These are phyloP conservation scores for Phania funesta DNA, from an alignment of 2,888 invertebrate genomes.

Conservation along the genomic window DNA sequence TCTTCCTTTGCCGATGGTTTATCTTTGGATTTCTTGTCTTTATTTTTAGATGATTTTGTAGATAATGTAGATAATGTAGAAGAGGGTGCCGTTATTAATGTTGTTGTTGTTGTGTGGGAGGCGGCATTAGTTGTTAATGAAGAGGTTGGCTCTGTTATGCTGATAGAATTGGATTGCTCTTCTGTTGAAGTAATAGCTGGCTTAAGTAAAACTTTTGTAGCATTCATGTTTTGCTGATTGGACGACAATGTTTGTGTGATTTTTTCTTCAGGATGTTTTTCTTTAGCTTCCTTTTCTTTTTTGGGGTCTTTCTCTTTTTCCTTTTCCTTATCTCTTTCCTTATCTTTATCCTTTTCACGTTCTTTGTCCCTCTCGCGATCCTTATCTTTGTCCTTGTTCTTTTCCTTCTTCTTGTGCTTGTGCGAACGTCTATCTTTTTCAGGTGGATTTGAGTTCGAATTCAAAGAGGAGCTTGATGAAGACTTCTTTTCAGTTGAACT, in stretches of 20 bases:
- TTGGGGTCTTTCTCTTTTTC: slow-evolving; percentile 65
- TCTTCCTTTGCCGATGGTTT: slow-evolving; percentile 73
- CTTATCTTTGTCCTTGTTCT: slow-evolving; percentile 85
- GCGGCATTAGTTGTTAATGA: slow-evolving; percentile 33
- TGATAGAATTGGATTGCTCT: slow-evolving; percentile 23
- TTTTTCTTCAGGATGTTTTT: slow-evolving; percentile 40
- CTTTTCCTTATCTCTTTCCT: slow-evolving; percentile 70
- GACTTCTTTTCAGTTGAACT: slow-evolving; percentile 73
- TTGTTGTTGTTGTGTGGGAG: slow-evolving; percentile 19
- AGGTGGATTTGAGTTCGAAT: slow-evolving; percentile 24
- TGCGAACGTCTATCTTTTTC: slow-evolving; percentile 81
- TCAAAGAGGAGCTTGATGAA: slow-evolving; percentile 40
- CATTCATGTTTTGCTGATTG: slow-evolving; percentile 3
- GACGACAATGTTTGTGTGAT: slow-evolving; percentile 2
- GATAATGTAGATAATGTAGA: slow-evolving; percentile 55
- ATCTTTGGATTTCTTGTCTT: slow-evolving; percentile 75
- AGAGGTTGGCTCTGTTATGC: slow-evolving; percentile 35
- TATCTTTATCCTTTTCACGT: slow-evolving; percentile 72
- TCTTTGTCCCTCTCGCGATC: slow-evolving; percentile 79
- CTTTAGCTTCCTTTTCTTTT: slow-evolving; percentile 64
- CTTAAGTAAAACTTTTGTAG: slow-evolving; percentile 3
- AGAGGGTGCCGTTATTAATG: slow-evolving; percentile 45
- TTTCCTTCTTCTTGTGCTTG: slow-evolving; percentile 85
- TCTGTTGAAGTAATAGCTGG: not conserved
- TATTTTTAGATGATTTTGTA: slow-evolving; percentile 70